Evolutionary conservation across 2,888 invertebrate species (phyloP).

Genomic region (Pristionchus fissidentatus): DNA sequence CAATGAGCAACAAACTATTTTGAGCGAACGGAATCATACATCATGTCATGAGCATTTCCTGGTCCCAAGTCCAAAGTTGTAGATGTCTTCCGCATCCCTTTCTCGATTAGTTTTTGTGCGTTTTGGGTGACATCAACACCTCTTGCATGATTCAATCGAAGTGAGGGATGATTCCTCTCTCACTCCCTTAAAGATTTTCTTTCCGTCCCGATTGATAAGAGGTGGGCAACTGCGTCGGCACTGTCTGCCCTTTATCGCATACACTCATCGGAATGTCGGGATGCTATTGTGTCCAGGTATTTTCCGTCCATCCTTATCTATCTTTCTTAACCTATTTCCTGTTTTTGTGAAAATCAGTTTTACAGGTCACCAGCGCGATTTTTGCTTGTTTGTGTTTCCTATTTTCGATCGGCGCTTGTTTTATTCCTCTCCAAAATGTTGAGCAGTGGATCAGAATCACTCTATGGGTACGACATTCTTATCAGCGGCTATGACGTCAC

Average conservation of each 20-base stretch:
- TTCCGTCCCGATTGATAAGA: no score
- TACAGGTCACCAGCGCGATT: not conserved
- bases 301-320: not conserved
- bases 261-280: constrained; percentile 6
- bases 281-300: constrained; percentile 1
- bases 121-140: constrained; percentile 18
- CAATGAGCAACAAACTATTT: no score
- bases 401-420: not conserved
- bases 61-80: no score
- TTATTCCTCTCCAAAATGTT: not conserved
- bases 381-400: not conserved
- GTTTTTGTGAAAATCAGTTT: not conserved
- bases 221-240: no score
- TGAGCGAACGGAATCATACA: no score
- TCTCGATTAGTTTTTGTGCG: no score
- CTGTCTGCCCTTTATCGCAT: not conserved
- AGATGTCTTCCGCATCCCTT: no score
- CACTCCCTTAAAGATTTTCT: no score
- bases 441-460: constrained; percentile 12
- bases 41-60: no score
- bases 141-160: constrained; percentile 24
- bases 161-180: no score
- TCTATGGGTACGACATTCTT: not conserved
- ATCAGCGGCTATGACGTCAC: not conserved
- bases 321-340: not conserved